Percentiles rank a stretch among this genome's conserved stretches.
Conservation (phyloP, 1,140 invertebrate species). For the Dendrolimus punctatus region DNA sequence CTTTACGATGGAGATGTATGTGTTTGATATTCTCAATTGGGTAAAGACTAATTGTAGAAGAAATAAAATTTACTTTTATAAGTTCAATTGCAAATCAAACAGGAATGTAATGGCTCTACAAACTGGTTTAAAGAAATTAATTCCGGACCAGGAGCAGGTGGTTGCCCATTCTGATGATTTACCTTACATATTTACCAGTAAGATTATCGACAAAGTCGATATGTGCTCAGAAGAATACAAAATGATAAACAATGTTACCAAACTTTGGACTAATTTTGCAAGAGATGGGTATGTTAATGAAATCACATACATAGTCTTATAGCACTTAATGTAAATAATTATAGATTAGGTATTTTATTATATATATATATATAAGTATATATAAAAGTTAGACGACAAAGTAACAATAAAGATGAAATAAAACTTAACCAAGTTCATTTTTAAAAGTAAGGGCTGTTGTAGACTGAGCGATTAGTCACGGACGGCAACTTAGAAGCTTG, state of each 20-base stretch:
- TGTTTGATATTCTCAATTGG: constrained; percentile 16
- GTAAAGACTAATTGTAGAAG: constrained; percentile 14
- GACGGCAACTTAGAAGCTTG: no score
- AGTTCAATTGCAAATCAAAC: constrained; percentile 23
- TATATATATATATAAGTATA: no score
- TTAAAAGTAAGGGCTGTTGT: no score
- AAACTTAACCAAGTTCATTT: no score
- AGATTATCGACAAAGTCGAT: constrained; percentile 14
- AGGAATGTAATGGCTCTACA: constrained; percentile 15
- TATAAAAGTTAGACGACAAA: no score
- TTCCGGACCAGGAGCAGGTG: constrained; percentile 11
- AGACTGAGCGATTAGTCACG: no score
- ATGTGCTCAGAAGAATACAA: constrained; percentile 14
- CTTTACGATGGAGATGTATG: constrained; percentile 11
- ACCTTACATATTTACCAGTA: constrained; percentile 23
- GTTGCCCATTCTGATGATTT: constrained; percentile 29
- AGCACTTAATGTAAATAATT: no score
- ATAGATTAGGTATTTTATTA: no score
- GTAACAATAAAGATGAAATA: no score
- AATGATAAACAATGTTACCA: constrained; percentile 22
- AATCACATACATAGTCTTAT: no score
- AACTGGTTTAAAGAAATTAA: constrained; percentile 8
- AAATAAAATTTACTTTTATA: constrained; percentile 25
- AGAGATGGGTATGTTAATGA: constrained; percentile 29
- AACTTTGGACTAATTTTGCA: constrained; percentile 37